These are phyloP conservation scores for Sardina pilchardus DNA, from an alignment of 2,113 vertebrate genomes.

Conservation along the genomic window DNA sequence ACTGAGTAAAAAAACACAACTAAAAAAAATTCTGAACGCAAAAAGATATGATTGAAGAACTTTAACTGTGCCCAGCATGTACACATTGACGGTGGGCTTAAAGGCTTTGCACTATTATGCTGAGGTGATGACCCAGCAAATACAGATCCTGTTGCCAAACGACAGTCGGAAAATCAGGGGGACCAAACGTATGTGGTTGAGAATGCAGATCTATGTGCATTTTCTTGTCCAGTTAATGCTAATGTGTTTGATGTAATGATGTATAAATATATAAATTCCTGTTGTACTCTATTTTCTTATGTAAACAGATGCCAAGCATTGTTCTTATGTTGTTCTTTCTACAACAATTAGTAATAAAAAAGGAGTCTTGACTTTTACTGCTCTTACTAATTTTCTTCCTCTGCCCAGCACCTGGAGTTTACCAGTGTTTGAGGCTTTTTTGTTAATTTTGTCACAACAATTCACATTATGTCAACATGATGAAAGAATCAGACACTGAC, in stretches of 20 bases:
- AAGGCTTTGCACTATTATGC: not conserved
- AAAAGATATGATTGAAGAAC: not conserved
- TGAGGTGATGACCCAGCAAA: not conserved
- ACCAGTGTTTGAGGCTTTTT: not conserved
- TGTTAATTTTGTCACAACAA: not conserved
- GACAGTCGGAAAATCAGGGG: not conserved
- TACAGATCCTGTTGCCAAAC: not conserved
- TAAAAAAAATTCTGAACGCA: too few species aligned
- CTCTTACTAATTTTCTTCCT: too few species aligned
- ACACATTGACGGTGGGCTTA: not conserved
- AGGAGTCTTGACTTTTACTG: too few species aligned
- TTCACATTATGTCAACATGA: not conserved
- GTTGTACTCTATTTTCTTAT: not conserved
- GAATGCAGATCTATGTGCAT: not conserved
- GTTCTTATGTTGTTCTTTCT: not conserved
- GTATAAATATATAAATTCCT: not conserved
- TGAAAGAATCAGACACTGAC: not conserved
- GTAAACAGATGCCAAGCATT: not conserved
- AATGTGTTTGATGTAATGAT: not conserved
- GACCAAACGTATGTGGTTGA: not conserved
- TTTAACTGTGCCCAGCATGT: not conserved
- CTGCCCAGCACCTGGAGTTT: too few species aligned
- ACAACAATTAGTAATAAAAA: not conserved
- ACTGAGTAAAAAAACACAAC: slow-evolving; percentile 24
- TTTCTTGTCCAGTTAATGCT: not conserved